A percentile compares a stretch with the other conserved stretches of the same genome.
Evolutionary conservation across 2,888 invertebrate species (phyloP).

Genomic region (Lasioglossum lativentre): DNA sequence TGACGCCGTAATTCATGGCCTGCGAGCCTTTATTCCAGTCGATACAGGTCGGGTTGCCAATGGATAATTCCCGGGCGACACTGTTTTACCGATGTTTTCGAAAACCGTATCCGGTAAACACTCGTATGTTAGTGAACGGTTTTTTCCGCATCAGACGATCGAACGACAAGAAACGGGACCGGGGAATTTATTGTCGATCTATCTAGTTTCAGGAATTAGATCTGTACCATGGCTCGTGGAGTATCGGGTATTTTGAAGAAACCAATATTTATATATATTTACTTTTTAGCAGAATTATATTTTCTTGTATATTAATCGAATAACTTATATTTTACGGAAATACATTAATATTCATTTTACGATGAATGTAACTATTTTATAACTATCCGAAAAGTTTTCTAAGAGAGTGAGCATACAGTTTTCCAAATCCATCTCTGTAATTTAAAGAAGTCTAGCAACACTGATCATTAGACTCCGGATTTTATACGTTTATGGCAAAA

Average conservation of each 20-base stretch:
- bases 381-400: neutral
- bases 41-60: slow-evolving; percentile 58
- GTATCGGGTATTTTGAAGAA: neutral
- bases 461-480: too few species aligned
- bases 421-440: neutral
- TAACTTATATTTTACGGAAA: too few species aligned
- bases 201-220: neutral
- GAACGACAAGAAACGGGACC: neutral
- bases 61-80: slow-evolving; percentile 57
- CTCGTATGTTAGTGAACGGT: slow-evolving; percentile 43
- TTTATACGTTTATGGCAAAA: too few species aligned
- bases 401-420: neutral
- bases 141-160: slow-evolving; percentile 12
- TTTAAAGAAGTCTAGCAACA: too few species aligned
- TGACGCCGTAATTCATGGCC: slow-evolving; percentile 57
- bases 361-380: neutral
- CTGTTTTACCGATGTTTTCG: slow-evolving; percentile 55
- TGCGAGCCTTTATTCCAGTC: slow-evolving; percentile 37
- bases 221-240: neutral
- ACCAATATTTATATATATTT: neutral
- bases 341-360: neutral
- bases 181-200: neutral
- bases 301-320: too few species aligned
- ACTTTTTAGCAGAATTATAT: too few species aligned
- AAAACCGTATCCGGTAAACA: slow-evolving; percentile 43